Evolutionary conservation across 2,113 vertebrate species (phyloP).

Genomic region (Menidia beryllina): DNA sequence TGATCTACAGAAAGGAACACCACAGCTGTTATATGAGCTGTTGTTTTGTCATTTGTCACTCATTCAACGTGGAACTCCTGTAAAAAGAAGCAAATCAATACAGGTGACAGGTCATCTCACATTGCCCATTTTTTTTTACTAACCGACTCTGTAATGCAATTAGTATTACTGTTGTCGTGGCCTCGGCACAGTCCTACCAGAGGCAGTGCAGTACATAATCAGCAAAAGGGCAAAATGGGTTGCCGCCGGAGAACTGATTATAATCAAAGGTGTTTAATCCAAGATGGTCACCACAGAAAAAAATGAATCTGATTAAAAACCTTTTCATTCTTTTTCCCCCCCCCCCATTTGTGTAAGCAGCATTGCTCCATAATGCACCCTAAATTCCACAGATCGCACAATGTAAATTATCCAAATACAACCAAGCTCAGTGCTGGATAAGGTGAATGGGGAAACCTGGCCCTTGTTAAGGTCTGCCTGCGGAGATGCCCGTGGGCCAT

Average conservation of each 20-base stretch:
- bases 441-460: constrained; percentile 23
- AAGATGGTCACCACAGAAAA: background rate
- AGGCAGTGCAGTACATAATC: background rate
- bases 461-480: constrained; percentile 17
- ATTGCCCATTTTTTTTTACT: too few relatives aligned
- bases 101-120: background rate
- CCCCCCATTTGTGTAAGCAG: background rate
- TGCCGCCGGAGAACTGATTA: background rate
- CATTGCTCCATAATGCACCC: too few relatives aligned
- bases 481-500: constrained; percentile 52
- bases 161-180: background rate
- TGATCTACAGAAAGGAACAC: constrained; percentile 15
- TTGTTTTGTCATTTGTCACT: background rate
- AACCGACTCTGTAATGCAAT: too few relatives aligned
- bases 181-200: background rate
- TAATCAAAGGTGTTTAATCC: background rate
- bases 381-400: constrained; percentile 4
- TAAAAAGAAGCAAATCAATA: background rate
- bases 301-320: constrained; percentile 10
- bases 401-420: constrained; percentile 26
- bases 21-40: constrained; percentile 12
- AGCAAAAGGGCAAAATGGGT: background rate
- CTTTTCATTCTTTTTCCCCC: background rate
- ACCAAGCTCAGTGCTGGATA: constrained; percentile 28
- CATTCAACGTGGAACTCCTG: background rate